Conservation (phyloP, 2,797 vertebrate species). For the Kryptolebias ocellatus region DNA sequence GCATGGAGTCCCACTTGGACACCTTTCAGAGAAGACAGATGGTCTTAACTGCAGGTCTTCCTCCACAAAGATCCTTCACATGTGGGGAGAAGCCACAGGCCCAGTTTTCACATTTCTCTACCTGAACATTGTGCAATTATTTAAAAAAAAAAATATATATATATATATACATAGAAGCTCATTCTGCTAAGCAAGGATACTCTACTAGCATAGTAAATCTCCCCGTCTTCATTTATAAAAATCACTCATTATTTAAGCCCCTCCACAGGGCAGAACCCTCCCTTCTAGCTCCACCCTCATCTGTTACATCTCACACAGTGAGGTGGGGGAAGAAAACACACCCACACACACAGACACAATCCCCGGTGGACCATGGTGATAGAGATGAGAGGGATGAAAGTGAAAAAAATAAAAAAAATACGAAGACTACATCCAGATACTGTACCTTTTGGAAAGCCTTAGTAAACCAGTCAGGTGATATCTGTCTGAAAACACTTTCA, state of each 20-base stretch:
- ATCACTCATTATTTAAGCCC: constrained; percentile 20
- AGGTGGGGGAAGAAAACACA: constrained; percentile 10
- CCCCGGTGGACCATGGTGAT: background rate
- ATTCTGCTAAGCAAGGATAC: too few species aligned
- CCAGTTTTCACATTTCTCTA: background rate
- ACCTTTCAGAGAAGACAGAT: constrained; percentile 59
- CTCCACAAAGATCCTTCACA: constrained; percentile 7
- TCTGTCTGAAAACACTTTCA: constrained; percentile 12
- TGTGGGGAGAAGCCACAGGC: constrained; percentile 30
- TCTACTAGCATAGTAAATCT: background rate
- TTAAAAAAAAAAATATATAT: too few species aligned
- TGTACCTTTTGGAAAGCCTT: constrained; percentile 10
- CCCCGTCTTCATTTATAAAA: background rate
- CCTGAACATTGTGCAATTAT: background rate
- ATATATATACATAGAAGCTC: too few species aligned
- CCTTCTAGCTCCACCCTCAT: background rate
- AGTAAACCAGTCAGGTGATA: constrained; percentile 5
- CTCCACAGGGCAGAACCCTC: constrained; percentile 7
- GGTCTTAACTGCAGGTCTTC: constrained; percentile 70
- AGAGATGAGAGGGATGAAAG: background rate
- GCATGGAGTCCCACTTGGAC: constrained; percentile 27
- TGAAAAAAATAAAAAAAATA: background rate
- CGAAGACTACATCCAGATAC: background rate
- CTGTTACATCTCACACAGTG: constrained; percentile 1
- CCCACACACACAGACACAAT: too few species aligned